Base-by-base conservation (phyloP, 2,113 vertebrate species). In the Oncorhynchus masou region DNA sequence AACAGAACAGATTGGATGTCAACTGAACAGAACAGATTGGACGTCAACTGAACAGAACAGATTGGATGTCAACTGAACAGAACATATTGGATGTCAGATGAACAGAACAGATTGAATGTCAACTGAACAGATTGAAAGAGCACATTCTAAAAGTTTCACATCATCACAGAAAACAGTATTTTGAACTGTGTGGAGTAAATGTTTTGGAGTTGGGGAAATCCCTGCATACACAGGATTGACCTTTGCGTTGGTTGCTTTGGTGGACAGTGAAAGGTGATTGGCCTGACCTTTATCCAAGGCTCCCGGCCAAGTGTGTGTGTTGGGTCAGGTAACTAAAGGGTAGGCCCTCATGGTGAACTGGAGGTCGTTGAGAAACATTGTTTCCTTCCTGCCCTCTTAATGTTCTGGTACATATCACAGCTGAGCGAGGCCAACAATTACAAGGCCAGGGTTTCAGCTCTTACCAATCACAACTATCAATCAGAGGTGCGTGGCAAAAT, bases 361-460 rank as follows among this genome's bases (percentile, higher is more conserved):
- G 68, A 75, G 81, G 85, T 85, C 20, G 62, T 85, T 86, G 81
- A 78, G 1, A 54, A 81, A 74, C 81, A 87, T 86, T 84, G 74
- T 88, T 89, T 90, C 78, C 87, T 89, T 91, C 85, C 85, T 87
- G 79, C 75, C 11, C 49, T 66, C 62, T 70, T 73, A 2, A 11
- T 85, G 84, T 86, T 88, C 82, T 85, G 82, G 60, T 81, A 72
- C 5, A 13, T 70, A 79, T 74, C 77, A 79, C 48, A 25, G 80
- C 83, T 86, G 74, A 85, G 77, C 87, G 85, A 90, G 85, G 67
- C 82, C 85, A 86, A 82, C 83, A 79, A 81, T 91, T 89, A 89
- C 78, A 84, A 80, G 34, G 34, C 34, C 34, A 80, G 79, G 73
- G 59, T 74, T 83, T 84, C 20, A 77, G 74, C 77, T 79, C 83